Base-by-base conservation (phyloP, 2,797 vertebrate genomes). In the Coregonus suidteri region DNA sequence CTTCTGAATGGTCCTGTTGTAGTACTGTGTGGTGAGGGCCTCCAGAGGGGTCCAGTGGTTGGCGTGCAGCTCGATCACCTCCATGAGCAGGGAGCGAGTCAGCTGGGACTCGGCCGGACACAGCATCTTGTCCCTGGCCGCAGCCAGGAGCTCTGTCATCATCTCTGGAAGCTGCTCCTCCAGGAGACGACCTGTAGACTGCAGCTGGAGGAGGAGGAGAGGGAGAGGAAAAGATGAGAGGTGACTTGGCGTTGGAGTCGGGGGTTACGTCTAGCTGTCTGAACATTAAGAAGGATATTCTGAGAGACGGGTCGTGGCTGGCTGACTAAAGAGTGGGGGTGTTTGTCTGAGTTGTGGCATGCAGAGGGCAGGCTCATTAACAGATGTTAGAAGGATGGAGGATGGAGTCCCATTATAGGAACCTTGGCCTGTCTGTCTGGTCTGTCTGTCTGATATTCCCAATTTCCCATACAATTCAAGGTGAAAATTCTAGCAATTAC, bases 1-100 rank as follows among this genome's bases (percentile, higher is more conserved):
- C 95, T 97, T 99, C 82, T 97, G 97, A 95, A 99, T 98, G 96
- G 98, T 99, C 87, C 96, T 97, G 95, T 98, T 97, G 96, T 99
- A 99, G 96, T 99, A 99, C 81, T 98, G 97, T 0, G 95, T 97
- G 92, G 98, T 99, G 87, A 96, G 95, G 56, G 96, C 96, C 1
- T 94, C 98, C 91, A 99, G 94, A 62, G 97, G 97, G 91, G 94
- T 96, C 98, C 98, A 99, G 92, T 91, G 96, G 91, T 98, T 97
- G 86, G 98, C 98, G 0, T 99, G 98, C 81, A 99, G 94, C 94
- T 99, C 98, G 0, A 99, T 97, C 93, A 99, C 97, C 95, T 99
- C 98, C 92, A 99, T 97, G 82, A 99, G 97, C 82, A 99, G 94
- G 1, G 98, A 99, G 79, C 98, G 92, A 0, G 96, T 99, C 91